Evolutionary conservation across 1,140 invertebrate species (phyloP), one percentile per base, ranked within the genome.

Genomic region (Ostrea edulis): DNA sequence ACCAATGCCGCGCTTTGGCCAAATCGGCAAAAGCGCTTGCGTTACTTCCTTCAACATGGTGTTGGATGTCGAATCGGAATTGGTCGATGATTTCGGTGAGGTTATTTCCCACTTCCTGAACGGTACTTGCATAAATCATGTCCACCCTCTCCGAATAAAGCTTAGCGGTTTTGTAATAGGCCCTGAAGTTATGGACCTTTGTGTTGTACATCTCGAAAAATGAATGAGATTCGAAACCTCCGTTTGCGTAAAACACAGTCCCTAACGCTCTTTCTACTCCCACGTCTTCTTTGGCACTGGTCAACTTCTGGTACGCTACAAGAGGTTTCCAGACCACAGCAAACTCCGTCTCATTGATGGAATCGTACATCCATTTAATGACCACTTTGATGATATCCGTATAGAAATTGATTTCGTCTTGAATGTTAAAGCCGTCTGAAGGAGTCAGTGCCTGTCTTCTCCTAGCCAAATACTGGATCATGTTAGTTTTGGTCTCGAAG

Each of bases 291-390:
- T 93, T 93, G 5, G 87, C 90, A n/a, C 89, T 90, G 0, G 92
- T 90, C 68, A 93, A 89, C 86, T 93, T 92, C 86, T 92, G 92
- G 82, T 93, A 92, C 7, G 92, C 92, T 5, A 93, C 93, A 11
- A 93, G 87, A 17, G 90, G 86, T 83, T 92, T 92, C 93, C 93
- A 93, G n/a, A 92, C 86, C 0, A 90, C 85, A 52, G 91, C 90
- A 82, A 88, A 89, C 65, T 92, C 91, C 14, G 90, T 89, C 52
- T 91, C 91, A 65, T 85, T 89, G 54, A 93, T 92, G 55, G 91
- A 88, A 52, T 91, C 92, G 55, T 90, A 91, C 86, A 92, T 87
- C 92, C 92, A 93, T 35, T 89, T 87, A 20, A 92, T 88, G 29
- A 93, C 89, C 2, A 86, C 88, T 12, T 87, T 88, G 11, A 91